A percentile compares a stretch with the other conserved stretches of the same genome.
These are phyloP conservation scores for Andrena marginata DNA, from an alignment of 2,888 invertebrate species.

Conservation along the genomic window DNA sequence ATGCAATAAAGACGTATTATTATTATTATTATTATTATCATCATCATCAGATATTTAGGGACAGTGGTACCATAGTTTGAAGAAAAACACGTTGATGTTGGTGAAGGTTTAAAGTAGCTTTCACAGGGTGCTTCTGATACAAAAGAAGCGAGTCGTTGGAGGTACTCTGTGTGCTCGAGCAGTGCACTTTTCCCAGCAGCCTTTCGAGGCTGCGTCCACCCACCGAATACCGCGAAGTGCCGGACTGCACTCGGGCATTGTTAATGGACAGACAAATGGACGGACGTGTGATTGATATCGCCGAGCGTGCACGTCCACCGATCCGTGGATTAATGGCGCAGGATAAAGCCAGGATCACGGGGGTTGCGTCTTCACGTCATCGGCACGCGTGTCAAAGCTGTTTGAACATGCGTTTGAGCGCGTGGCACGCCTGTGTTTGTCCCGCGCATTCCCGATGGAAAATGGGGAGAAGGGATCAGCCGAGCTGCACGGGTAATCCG, in stretches of 20 bases:
- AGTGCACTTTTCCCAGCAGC: slow-evolving; percentile 13
- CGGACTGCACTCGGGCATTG: slow-evolving; percentile 4
- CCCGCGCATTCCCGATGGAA: neutral
- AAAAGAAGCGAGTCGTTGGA: neutral
- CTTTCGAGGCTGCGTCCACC: neutral
- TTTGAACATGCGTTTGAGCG: slow-evolving; percentile 22
- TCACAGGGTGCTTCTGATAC: too few relatives aligned
- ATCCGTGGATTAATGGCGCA: neutral
- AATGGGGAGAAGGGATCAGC: neutral
- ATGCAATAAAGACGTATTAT: too few relatives aligned
- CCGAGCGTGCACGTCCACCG: neutral
- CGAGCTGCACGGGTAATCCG: neutral
- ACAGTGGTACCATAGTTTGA: too few relatives aligned
- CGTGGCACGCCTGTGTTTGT: neutral
- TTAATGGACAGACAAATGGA: slow-evolving; percentile 37
- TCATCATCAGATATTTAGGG: too few relatives aligned
- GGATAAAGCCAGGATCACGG: slow-evolving; percentile 24
- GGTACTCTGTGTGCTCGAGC: neutral
- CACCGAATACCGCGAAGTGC: slow-evolving; percentile 20
- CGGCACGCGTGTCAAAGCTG: slow-evolving; percentile 25
- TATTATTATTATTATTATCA: too few relatives aligned
- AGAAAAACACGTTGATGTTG: too few relatives aligned
- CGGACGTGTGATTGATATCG: slow-evolving; percentile 44
- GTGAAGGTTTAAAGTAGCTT: too few relatives aligned
- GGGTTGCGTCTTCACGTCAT: slow-evolving; percentile 38